These are phyloP conservation scores for Ceratina australensis DNA, from an alignment of 1,140 invertebrate species.

Conservation along the genomic window DNA sequence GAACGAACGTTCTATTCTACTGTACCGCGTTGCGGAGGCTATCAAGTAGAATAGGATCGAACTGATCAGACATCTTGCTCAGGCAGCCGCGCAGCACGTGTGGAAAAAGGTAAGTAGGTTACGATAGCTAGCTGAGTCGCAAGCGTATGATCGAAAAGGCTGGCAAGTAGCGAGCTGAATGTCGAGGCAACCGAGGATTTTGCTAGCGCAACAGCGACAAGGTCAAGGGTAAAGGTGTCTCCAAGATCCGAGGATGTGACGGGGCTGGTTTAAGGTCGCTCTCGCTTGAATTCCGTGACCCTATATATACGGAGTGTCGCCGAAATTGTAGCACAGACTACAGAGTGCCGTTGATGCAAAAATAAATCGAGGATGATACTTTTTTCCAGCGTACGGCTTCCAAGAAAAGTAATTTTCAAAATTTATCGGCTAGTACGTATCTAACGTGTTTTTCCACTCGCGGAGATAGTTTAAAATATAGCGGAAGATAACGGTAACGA, in stretches of 20 bases:
- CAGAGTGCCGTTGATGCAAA: too few relatives aligned
- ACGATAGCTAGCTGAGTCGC: slow-evolving; percentile 1
- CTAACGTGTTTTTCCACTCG: too few relatives aligned
- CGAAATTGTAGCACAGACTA: too few relatives aligned
- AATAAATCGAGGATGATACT: too few relatives aligned
- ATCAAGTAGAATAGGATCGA: not conserved
- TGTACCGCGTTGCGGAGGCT: not conserved
- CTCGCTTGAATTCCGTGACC: slow-evolving; percentile 11
- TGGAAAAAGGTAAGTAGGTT: slow-evolving; percentile 9
- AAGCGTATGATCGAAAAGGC: slow-evolving; percentile 30
- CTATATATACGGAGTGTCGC: not conserved
- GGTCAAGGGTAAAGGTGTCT: slow-evolving; percentile 56
- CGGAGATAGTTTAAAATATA: too few relatives aligned
- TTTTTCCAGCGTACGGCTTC: too few relatives aligned
- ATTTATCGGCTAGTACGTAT: too few relatives aligned
- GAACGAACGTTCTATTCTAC: too few relatives aligned
- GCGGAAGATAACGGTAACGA: too few relatives aligned
- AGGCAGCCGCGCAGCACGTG: not conserved
- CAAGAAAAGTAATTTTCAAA: too few relatives aligned
- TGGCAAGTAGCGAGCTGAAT: slow-evolving; percentile 49
- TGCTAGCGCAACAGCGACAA: slow-evolving; percentile 44
- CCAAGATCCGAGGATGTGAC: slow-evolving; percentile 46
- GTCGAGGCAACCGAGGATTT: slow-evolving; percentile 49
- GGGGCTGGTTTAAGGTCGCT: slow-evolving; percentile 46
- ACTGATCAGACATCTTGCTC: not conserved